Percentiles rank a stretch among this genome's conserved stretches.
phyloP scores from a whole-genome alignment of 2,888 invertebrate genomes.

The Tenthredo mesomela region DNA sequence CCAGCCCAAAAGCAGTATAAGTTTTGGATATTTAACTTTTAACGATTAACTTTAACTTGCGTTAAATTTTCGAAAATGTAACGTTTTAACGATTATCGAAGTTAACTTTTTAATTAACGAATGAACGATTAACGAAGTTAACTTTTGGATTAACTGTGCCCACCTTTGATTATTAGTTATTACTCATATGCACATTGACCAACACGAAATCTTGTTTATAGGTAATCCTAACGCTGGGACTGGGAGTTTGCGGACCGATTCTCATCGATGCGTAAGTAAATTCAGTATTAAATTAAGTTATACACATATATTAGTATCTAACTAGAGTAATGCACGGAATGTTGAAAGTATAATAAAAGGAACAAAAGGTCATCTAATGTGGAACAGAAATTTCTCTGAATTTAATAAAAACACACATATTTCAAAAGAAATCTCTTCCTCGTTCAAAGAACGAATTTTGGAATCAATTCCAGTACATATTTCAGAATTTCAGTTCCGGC shows the following conservation, averaged over 20 bases:
- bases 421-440: not conserved
- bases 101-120: too few species aligned
- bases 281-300: not conserved
- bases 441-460: not conserved
- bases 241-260: conserved; percentile 66
- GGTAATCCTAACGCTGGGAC: conserved; percentile 58
- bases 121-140: too few species aligned
- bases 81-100: too few species aligned
- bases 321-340: not conserved
- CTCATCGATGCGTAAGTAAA: conserved; percentile 66
- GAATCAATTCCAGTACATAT: not conserved
- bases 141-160: too few species aligned
- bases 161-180: too few species aligned
- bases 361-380: not conserved
- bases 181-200: not conserved
- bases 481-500: not conserved
- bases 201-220: not conserved
- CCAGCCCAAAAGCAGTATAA: too few species aligned
- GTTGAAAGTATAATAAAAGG: not conserved
- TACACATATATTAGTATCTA: not conserved
- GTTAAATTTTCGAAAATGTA: too few species aligned
- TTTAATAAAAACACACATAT: not conserved
- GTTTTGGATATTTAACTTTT: too few species aligned
- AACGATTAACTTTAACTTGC: too few species aligned
- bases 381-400: not conserved